Evolutionary conservation across 2,113 vertebrate genomes (phyloP), one percentile per base, ranked within the genome.

Genomic region (Pseudolaguvia tuberculata): DNA sequence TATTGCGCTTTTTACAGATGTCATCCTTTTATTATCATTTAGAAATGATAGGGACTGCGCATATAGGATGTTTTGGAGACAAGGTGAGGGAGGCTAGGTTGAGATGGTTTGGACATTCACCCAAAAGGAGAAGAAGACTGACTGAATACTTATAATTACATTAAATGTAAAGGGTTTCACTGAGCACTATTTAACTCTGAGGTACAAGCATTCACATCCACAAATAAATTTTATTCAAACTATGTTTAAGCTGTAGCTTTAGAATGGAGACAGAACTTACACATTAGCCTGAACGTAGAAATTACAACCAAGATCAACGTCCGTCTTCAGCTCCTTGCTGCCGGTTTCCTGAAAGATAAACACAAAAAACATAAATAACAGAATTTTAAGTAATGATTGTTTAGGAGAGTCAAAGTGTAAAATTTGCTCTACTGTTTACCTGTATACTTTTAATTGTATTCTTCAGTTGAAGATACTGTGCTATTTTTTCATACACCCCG

Each of bases 271-370:
- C 29, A 48, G 5, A 12, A 87, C 94, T 93, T 81, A 96, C 94
- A 96, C 92, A 78, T 94, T 87, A 74, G 93, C 92, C 78, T 93
- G 92, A 68, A 96, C 90, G 12, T 90, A 96, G 87, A 96, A 94
- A 88, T 93, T 93, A 84, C 92, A 95, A 76, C 94, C 94, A 59
- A 95, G 88, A 79, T 96, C 94, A 2, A 96, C 91, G 12, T 96
- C 91, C 5, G 92, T 91, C 83, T 91, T 92, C 77, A 96, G 85
- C 51, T 86, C 87, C 42, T 87, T 85, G 31, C 83, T 85, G 2
- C 79, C 89, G 2, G 87, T 51, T 70, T 93, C 92, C 94, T 95
- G 77, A 47, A 61, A 57, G 25, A 13, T 55, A 15, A 4, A 45
- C 35, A 61, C 35, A 35, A 35, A 21, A 77, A 42, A 7, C 35